A percentile compares a stretch with the other conserved stretches of the same genome.
These are phyloP conservation scores for Pocillopora verrucosa DNA, from an alignment of 64 coral and sea anemone species.

Conservation along the genomic window DNA sequence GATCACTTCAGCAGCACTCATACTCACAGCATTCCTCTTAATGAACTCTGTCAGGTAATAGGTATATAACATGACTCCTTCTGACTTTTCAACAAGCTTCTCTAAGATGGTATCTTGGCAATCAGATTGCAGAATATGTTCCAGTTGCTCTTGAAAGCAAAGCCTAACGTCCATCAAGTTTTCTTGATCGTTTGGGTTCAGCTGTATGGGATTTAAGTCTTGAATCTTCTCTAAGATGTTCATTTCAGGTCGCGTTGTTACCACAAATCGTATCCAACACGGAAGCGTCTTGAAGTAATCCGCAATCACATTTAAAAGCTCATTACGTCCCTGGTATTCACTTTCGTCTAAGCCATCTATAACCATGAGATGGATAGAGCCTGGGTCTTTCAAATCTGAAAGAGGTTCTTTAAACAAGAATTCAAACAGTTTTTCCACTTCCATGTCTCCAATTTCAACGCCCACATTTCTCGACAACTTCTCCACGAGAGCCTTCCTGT, in stretches of 20 bases:
- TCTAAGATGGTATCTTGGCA: neutral
- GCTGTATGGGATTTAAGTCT: neutral
- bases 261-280: constrained; percentile 12
- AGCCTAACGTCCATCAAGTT: neutral
- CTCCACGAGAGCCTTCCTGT: constrained; percentile 34
- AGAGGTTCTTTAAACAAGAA: constrained; percentile 47
- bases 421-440: constrained; percentile 51
- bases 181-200: neutral
- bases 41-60: neutral
- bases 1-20: neutral
- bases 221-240: neutral
- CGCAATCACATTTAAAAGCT: constrained; percentile 16
- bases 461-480: constrained; percentile 41
- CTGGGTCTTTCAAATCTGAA: neutral
- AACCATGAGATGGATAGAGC: constrained; percentile 24
- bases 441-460: constrained; percentile 12
- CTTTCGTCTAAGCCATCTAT: constrained; percentile 45
- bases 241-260: constrained; percentile 51
- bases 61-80: neutral
- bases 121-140: neutral
- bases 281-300: constrained; percentile 17
- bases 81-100: neutral
- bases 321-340: neutral
- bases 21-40: neutral
- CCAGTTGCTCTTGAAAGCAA: neutral